Conservation (phyloP, 2,888 invertebrate species). For the Hermaeophaga mercurialis region DNA sequence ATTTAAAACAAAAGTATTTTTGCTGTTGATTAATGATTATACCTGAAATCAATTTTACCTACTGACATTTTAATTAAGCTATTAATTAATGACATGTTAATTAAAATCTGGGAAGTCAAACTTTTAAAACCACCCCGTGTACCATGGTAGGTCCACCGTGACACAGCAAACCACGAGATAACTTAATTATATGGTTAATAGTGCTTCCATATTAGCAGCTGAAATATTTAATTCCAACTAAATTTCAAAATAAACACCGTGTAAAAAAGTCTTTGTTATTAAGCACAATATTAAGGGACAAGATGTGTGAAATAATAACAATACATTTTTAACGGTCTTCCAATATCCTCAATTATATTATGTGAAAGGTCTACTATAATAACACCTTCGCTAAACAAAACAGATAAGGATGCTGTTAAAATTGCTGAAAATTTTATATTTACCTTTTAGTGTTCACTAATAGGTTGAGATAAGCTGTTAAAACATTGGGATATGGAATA, state of each 20-base stretch:
- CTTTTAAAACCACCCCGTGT: neutral
- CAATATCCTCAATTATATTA: too few species aligned
- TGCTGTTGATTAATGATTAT: too few species aligned
- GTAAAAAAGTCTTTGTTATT: too few species aligned
- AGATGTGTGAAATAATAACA: too few species aligned
- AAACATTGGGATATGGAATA: slow-evolving; percentile 31
- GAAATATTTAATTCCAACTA: too few species aligned
- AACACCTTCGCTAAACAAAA: slow-evolving; percentile 19
- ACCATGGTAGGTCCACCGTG: slow-evolving; percentile 8
- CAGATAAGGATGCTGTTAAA: slow-evolving; percentile 19
- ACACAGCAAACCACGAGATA: slow-evolving; percentile 6
- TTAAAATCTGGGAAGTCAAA: slow-evolving; percentile 11
- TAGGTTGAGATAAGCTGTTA: slow-evolving; percentile 32
- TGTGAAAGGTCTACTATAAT: neutral
- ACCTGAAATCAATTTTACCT: neutral
- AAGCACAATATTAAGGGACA: too few species aligned
- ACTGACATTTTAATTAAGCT: slow-evolving; percentile 17
- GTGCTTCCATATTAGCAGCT: too few species aligned
- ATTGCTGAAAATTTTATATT: slow-evolving; percentile 28
- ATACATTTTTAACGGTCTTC: too few species aligned
- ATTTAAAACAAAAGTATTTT: too few species aligned
- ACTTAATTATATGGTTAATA: too few species aligned
- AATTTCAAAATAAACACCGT: too few species aligned
- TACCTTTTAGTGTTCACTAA: slow-evolving; percentile 25
- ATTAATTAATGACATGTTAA: slow-evolving; percentile 18